phyloP scores from a whole-genome alignment of 2,888 invertebrate genomes.

The Nephrocerus scutellatus region DNA sequence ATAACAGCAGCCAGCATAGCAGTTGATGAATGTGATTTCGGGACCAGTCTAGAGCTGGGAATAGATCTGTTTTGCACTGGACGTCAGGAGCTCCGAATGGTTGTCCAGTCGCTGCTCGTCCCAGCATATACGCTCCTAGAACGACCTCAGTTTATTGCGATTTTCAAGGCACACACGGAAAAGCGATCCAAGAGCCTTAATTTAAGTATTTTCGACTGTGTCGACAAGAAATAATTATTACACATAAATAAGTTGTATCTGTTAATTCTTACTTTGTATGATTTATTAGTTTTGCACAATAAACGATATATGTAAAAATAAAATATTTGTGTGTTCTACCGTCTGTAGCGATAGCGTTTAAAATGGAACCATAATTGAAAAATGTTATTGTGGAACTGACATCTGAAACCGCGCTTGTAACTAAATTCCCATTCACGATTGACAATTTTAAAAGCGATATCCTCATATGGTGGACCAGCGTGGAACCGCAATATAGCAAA shows the following conservation, averaged over 20 bases:
- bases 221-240: slow-evolving; percentile 20
- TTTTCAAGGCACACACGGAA: slow-evolving; percentile 68
- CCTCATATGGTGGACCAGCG: slow-evolving; percentile 99
- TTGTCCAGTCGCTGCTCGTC: slow-evolving; percentile 58
- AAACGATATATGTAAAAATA: too few species aligned
- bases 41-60: slow-evolving; percentile 83
- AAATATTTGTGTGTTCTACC: slow-evolving; percentile 53
- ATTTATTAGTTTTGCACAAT: too few species aligned
- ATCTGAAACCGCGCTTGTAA: slow-evolving; percentile 94
- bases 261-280: too few species aligned
- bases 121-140: slow-evolving; percentile 71
- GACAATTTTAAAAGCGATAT: slow-evolving; percentile 97
- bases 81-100: slow-evolving; percentile 58
- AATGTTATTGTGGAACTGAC: slow-evolving; percentile 99
- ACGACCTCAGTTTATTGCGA: slow-evolving; percentile 64
- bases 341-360: slow-evolving; percentile 91
- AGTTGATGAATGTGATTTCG: slow-evolving; percentile 92
- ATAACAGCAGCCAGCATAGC: slow-evolving; percentile 66
- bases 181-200: slow-evolving; percentile 56
- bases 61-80: slow-evolving; percentile 78
- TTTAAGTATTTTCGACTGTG: slow-evolving; percentile 49
- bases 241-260: too few species aligned
- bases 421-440: slow-evolving; percentile 99
- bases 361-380: slow-evolving; percentile 99
- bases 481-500: slow-evolving; percentile 92